Evolutionary conservation across 2,797 vertebrate species (phyloP), one percentile per base, ranked within the genome.

Genomic region (Falco columbarius): DNA sequence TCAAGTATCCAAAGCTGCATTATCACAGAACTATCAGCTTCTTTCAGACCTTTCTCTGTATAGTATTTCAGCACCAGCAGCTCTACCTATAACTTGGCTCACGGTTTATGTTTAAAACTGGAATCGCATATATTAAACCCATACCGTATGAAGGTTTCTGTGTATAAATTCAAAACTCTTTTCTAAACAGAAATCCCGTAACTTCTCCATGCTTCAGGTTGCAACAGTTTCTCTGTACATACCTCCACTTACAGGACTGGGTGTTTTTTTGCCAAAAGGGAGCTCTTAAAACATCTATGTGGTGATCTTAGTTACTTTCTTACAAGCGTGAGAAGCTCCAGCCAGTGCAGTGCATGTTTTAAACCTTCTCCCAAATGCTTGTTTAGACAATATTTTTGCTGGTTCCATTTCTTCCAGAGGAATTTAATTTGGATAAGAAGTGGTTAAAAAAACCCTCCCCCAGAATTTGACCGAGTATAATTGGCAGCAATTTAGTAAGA

Each of bases 61-160:
- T 62, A 83, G 75, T 46, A 59, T 91, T 95, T 94, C 95, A 95
- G 47, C 86, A 96, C 85, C 75, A 95, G 73, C 76, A 92, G 75
- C 32, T 67, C 61, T 81, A 51, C 42, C 72, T 88, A 54, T 58
- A 83, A 34, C 55, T 85, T 91, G 89, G 79, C 62, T 94, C 44
- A 54, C 0, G 3, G 58, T 12, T 61, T 62, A 19, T 81, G 61
- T 86, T 94, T 92, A 74, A 75, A 82, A 68, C 9, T 62, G 29
- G 49, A 77, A 58, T 88, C 67, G 38, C 49, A 16, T 10, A 1
- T 61, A 89, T 76, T 80, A 93, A 95, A 93, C 19, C 27, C 49
- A 52, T 40, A 59, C 52, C 1, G 0, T 52, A 36, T 9, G 30
- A 54, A 82, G n/a, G 23, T 67, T 92, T 85, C 63, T 61, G 46